Conservation (phyloP, 2,888 invertebrate genomes). For the Euproctis similis region DNA sequence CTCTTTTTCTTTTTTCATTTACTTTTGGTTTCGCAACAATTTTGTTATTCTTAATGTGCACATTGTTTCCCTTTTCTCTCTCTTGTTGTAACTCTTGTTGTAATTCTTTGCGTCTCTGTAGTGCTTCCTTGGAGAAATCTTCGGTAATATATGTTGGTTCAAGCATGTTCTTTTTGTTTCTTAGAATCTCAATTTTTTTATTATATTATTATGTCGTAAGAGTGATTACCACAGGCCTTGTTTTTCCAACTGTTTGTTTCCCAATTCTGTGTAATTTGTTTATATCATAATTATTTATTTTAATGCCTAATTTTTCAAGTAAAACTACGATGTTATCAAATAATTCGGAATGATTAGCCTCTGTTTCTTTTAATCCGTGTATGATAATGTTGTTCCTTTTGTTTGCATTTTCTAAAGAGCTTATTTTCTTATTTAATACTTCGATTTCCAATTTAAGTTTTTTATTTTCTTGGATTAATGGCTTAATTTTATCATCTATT, state of each 20-base stretch:
- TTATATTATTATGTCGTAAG: not conserved
- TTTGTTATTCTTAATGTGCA: not conserved
- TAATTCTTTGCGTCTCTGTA: slow-evolving; percentile 1
- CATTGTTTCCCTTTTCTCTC: not conserved
- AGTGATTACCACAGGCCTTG: not conserved
- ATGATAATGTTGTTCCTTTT: not conserved
- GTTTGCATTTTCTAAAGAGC: not conserved
- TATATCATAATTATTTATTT: not conserved
- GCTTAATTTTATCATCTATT: slow-evolving; percentile 1
- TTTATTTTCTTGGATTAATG: slow-evolving; percentile 1
- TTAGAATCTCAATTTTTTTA: not conserved
- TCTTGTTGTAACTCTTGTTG: not conserved
- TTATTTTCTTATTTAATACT: not conserved
- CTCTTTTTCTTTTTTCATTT: not conserved
- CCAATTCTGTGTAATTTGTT: not conserved
- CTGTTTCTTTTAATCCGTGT: not conserved
- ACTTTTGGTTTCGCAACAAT: not conserved
- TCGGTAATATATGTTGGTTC: not conserved
- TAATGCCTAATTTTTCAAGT: not conserved
- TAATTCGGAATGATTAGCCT: not conserved
- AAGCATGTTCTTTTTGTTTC: not conserved
- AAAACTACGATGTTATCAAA: not conserved
- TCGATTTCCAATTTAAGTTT: too few species aligned
- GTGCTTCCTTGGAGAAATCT: not conserved
- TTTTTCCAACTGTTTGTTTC: not conserved